phyloP scores from a whole-genome alignment of 1,140 invertebrate genomes.

The Drosophila trapezifrons region DNA sequence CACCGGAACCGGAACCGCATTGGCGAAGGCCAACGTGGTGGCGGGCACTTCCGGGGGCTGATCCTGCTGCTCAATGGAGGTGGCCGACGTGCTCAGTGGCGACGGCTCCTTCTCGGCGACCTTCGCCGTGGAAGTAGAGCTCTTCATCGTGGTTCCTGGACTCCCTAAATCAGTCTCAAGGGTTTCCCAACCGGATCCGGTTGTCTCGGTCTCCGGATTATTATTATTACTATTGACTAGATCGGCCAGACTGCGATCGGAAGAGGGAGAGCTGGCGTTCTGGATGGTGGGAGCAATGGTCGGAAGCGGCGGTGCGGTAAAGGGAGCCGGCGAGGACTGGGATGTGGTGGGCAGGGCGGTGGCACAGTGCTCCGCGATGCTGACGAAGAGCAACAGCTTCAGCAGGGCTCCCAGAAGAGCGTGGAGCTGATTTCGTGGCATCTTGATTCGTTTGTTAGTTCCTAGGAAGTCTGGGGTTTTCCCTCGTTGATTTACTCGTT shows the following conservation, averaged over 20 bases:
- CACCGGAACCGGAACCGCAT: conserved; percentile 66
- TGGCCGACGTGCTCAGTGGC: conserved; percentile 56
- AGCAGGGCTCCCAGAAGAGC: conserved; percentile 49
- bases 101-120: conserved; percentile 16
- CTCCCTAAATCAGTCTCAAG: conserved; percentile 73
- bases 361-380: conserved; percentile 60
- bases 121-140: conserved; percentile 25
- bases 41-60: conserved; percentile 74
- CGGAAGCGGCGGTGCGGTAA: conserved; percentile 27
- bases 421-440: conserved; percentile 69
- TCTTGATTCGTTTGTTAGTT: conserved; percentile 32
- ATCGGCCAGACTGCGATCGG: conserved; percentile 50
- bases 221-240: conserved; percentile 45
- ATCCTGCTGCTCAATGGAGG: conserved; percentile 81
- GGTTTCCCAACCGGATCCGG: conserved; percentile 64
- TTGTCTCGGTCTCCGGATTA: conserved; percentile 48
- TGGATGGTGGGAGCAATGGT: not conserved
- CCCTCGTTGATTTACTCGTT: conserved; percentile 17
- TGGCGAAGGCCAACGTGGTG: conserved; percentile 75
- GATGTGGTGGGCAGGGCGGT: conserved; percentile 58
- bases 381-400: conserved; percentile 62
- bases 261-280: conserved; percentile 27
- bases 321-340: conserved; percentile 44
- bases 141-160: conserved; percentile 24
- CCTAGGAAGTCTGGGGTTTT: conserved; percentile 4